Evolutionary conservation across 2,113 vertebrate genomes (phyloP), one percentile per base, ranked within the genome.

Genomic region (Psilopsiagon aurifrons): DNA sequence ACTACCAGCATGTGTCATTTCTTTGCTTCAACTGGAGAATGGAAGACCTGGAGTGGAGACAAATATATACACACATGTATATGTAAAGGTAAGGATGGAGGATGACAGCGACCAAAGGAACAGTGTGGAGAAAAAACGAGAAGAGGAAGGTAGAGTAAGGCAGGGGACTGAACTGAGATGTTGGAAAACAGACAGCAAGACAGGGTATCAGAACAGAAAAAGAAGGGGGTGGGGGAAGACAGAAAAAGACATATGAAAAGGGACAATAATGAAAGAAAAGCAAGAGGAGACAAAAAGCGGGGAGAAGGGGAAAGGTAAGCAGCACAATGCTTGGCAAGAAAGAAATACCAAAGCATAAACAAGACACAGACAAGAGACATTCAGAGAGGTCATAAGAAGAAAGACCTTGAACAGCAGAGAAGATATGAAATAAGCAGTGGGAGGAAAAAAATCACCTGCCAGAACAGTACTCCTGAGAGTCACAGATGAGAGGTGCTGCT

Each of bases 51-150:
- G 41, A 89, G 20, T 47, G 29, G 57, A 71, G 31, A 79, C 20
- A 46, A 3, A 52, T 5, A 7, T 23, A 9, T 8, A 35, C 3
- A 46, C 1, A 22, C 4, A 35, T 1, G 11, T 9, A n/a, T 5
- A 39, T 18, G 13, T 29, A 79, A 74, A 52, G 4, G 2, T 20
- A 68, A 83, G 31, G 29, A 83, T 28, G 28, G 27, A 47, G 86
- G 20, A 89, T 3, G 11, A 74, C 35, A 71, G 23, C 35, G 23
- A 88, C 12, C 64, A 85, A 67, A 77, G 25, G 25, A 86, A 47
- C 24, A 63, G 13, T 0, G 1, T 18, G 55, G 35, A 47, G 10
- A 66, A 90, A 64, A 92, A 74, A 43, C 10, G 5, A 7, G 28
- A 86, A 66, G 43, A 67, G 55, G 28, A 88, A 79, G 16, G 41